These are phyloP conservation scores for Balaeniceps rex DNA, from an alignment of 2,113 vertebrate genomes.

Conservation along the genomic window DNA sequence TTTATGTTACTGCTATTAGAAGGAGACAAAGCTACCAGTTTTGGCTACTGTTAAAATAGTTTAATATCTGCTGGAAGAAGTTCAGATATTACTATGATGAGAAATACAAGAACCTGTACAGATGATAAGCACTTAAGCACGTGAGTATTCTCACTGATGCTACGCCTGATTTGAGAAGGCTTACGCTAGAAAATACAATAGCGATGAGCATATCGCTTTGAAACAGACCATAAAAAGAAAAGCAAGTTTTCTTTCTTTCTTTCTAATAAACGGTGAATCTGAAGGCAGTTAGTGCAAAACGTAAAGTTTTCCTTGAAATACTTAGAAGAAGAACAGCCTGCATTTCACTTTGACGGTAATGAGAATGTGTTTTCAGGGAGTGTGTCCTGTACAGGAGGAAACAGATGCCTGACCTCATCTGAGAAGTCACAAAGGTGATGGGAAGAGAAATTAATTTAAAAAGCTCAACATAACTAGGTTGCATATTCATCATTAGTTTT, in stretches of 20 bases:
- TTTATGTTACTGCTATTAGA: not conserved
- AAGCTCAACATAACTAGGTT: not conserved
- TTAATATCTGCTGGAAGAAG: not conserved
- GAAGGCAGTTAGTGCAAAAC: not conserved
- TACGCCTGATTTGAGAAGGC: not conserved
- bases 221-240: not conserved
- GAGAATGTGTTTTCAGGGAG: not conserved
- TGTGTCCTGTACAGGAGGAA: not conserved
- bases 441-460: not conserved
- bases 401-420: not conserved
- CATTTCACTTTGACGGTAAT: not conserved
- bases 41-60: not conserved
- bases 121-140: not conserved
- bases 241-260: not conserved
- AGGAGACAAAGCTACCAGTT: not conserved
- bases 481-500: not conserved
- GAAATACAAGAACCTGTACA: not conserved
- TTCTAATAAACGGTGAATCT: not conserved
- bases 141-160: not conserved
- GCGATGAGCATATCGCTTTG: not conserved
- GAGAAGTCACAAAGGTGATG: not conserved
- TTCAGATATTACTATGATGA: not conserved
- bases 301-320: not conserved
- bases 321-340: not conserved
- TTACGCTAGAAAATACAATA: not conserved